Conservation (phyloP, 2,797 vertebrate species). For the Sciurus carolinensis region DNA sequence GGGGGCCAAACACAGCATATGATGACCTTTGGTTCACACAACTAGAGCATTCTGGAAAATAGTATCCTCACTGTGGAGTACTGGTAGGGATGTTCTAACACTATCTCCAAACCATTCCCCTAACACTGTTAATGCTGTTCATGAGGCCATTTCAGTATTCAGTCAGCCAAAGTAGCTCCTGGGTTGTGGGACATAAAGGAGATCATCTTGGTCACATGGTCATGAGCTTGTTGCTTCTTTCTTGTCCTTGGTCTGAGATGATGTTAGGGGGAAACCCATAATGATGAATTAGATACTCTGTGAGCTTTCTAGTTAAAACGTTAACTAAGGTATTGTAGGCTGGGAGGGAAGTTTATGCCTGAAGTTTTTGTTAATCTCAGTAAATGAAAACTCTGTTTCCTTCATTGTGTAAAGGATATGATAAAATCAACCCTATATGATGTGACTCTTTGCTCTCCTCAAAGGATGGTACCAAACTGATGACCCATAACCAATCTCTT, state of each 20-base stretch:
- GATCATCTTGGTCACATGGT: not conserved
- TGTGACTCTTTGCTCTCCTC: not conserved
- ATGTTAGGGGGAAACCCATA: not conserved
- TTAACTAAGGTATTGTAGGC: not conserved
- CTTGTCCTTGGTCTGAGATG: not conserved
- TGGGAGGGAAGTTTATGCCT: not conserved
- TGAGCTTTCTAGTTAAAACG: not conserved
- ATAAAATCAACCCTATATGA: not conserved
- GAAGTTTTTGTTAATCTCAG: not conserved
- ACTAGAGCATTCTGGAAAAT: not conserved
- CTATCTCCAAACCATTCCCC: no score
- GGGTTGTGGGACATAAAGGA: not conserved
- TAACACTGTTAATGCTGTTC: no score
- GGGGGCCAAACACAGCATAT: not conserved
- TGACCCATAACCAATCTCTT: not conserved
- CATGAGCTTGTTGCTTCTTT: accelerated
- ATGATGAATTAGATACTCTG: not conserved
- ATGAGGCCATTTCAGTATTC: not conserved
- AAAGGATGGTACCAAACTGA: not conserved
- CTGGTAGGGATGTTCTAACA: not conserved
- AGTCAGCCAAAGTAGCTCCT: not conserved
- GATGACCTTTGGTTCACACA: not conserved
- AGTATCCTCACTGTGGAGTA: no score
- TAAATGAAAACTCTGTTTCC: not conserved
- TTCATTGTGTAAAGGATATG: not conserved